Evolutionary conservation across 2,113 vertebrate species (phyloP), one percentile per base, ranked within the genome.

Genomic region (Neotoma lepida): DNA sequence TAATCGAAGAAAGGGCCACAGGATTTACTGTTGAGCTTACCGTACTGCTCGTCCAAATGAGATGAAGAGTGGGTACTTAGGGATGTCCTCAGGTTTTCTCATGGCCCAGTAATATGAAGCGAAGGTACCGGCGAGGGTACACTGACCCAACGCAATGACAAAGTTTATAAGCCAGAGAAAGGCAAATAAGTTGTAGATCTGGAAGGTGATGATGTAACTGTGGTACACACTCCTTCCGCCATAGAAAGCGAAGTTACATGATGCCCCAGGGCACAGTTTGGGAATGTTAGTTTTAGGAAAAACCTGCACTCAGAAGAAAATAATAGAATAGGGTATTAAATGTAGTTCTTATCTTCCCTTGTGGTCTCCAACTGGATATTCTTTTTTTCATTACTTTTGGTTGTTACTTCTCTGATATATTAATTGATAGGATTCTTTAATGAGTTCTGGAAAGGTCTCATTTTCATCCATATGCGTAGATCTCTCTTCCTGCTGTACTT

Each of bases 161-260:
- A 99, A 99, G 97, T 99, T 99, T 93, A 99, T 98, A 97, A 99
- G 98, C 99, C 99, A 99, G 63, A 99, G 98, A 98, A 99, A 99
- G 95, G 99, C 98, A 63, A 99, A 99, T 49, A 99, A 97, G 97
- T 99, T 99, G 97, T 98, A 98, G 46, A 99, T 95, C 95, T 99
- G 99, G 96, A 99, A 98, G 91, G 98, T 96, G 63, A 99, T 90
- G 98, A 99, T 98, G 97, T 99, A 98, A 61, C 98, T 98, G 96
- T 99, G 98, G 97, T 99, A 99, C 86, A 99, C 61, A 78, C 98
- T 98, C 98, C 99, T 99, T 85, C 99, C 99, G 1, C 99, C 99
- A 14, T 99, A 99, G 98, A 99, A 99, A 93, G 99, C 99, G 97
- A 99, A 99, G 92, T 98, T 98, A 96, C 99, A 99, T 88, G 98